Percentiles rank a stretch among this genome's conserved stretches.
phyloP scores from a whole-genome alignment of 2,888 invertebrate species.

The Ectemnius continuus region DNA sequence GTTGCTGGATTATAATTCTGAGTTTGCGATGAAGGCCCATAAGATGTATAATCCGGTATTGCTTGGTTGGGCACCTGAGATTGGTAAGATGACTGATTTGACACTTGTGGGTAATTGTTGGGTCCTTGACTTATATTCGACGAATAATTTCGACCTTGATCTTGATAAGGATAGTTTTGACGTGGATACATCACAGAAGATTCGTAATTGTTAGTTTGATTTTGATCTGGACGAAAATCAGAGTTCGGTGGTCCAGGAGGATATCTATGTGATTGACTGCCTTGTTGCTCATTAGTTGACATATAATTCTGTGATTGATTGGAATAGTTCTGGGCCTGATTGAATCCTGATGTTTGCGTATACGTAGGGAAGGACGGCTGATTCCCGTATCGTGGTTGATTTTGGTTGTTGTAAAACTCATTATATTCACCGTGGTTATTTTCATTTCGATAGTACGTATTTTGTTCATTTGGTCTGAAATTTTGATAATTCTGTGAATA shows the following conservation, averaged over 20 bases:
- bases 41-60: slow-evolving; percentile 68
- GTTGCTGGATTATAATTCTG: slow-evolving; percentile 66
- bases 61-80: slow-evolving; percentile 65
- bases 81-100: slow-evolving; percentile 65
- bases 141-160: slow-evolving; percentile 68
- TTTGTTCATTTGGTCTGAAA: slow-evolving; percentile 69
- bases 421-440: slow-evolving; percentile 56
- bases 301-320: slow-evolving; percentile 64
- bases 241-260: slow-evolving; percentile 52
- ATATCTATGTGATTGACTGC: slow-evolving; percentile 60
- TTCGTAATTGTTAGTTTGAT: slow-evolving; percentile 67
- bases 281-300: slow-evolving; percentile 57
- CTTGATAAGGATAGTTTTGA: slow-evolving; percentile 70
- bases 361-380: slow-evolving; percentile 67
- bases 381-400: slow-evolving; percentile 69
- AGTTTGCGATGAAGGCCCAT: slow-evolving; percentile 62
- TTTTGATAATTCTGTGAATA: slow-evolving; percentile 69
- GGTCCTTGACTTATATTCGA: slow-evolving; percentile 64
- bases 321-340: slow-evolving; percentile 60
- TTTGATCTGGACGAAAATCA: slow-evolving; percentile 68
- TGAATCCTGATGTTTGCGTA: slow-evolving; percentile 66
- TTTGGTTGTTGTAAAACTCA: slow-evolving; percentile 71
- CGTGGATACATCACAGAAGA: slow-evolving; percentile 67
- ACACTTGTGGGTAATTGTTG: slow-evolving; percentile 68
- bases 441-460: slow-evolving; percentile 71